These are phyloP conservation scores for Callimico goeldii DNA, from an alignment of 2,797 vertebrate genomes.

Conservation along the genomic window DNA sequence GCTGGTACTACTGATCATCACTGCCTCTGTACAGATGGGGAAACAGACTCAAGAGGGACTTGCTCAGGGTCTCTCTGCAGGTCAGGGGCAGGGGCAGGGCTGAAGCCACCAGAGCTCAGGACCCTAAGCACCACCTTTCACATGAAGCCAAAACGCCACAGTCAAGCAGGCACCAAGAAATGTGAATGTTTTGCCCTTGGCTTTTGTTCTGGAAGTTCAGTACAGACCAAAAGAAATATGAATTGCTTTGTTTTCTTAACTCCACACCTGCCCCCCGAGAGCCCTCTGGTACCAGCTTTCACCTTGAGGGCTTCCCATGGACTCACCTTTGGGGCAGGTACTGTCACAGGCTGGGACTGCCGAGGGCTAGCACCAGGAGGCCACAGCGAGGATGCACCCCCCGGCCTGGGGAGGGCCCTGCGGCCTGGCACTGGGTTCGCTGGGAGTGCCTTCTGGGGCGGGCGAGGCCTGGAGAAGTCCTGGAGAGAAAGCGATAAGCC, in stretches of 20 bases:
- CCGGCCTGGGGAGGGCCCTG: constrained; percentile 54
- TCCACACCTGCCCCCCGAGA: neutral
- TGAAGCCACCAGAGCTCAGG: neutral
- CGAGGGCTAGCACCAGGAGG: constrained; percentile 38
- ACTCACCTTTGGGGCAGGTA: constrained; percentile 67
- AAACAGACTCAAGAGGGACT: neutral
- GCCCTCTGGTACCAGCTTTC: neutral
- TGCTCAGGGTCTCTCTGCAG: neutral
- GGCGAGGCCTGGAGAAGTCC: constrained; percentile 81
- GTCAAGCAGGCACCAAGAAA: neutral
- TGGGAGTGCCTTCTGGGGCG: constrained; percentile 86
- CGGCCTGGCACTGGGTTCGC: constrained; percentile 82
- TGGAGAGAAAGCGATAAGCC: constrained; percentile 44
- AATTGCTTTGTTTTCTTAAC: neutral
- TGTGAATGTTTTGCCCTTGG: neutral
- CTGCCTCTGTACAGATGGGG: neutral
- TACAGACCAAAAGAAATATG: neutral
- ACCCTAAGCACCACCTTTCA: neutral
- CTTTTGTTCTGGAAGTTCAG: neutral
- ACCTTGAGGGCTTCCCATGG: neutral
- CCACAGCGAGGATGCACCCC: neutral
- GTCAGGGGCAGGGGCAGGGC: neutral
- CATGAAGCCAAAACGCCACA: neutral
- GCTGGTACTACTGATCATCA: neutral
- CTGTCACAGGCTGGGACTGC: neutral